These are phyloP conservation scores for Noctua pronuba DNA, from an alignment of 2,888 invertebrate genomes.

Conservation along the genomic window DNA sequence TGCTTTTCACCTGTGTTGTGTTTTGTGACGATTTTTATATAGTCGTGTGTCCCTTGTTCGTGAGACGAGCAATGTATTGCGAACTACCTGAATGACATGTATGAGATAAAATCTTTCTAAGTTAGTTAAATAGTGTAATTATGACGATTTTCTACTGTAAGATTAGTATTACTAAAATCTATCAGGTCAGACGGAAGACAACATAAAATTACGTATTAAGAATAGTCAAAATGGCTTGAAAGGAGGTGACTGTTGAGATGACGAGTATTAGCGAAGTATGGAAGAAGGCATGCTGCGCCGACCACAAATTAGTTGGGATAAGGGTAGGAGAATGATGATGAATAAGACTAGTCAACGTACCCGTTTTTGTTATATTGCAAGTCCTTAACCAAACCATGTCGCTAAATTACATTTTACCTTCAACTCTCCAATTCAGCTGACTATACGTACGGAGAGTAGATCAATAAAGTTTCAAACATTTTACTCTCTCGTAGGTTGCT, in stretches of 20 bases:
- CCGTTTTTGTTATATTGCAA: not conserved
- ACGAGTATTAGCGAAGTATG: no score
- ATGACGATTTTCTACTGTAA: not conserved
- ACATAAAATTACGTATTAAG: no score
- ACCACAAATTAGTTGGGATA: no score
- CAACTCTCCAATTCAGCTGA: not conserved
- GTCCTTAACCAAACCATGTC: not conserved
- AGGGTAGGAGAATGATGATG: no score
- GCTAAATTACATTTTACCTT: not conserved
- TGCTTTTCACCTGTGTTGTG: constrained; percentile 45
- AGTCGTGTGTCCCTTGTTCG: not conserved
- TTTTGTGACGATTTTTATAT: no score
- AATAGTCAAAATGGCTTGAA: no score
- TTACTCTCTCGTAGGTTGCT: not conserved
- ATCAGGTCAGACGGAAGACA: not conserved
- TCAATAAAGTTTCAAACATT: not conserved
- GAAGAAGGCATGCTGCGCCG: no score
- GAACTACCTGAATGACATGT: not conserved
- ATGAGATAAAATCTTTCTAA: not conserved
- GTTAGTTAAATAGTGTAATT: not conserved
- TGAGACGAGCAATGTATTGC: not conserved
- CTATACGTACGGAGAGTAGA: not conserved
- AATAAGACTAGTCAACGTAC: no score
- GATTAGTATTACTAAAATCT: not conserved
- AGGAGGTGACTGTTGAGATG: no score